phyloP scores from a whole-genome alignment of 64 coral and sea anemone species.

The Pocillopora damicornis region DNA sequence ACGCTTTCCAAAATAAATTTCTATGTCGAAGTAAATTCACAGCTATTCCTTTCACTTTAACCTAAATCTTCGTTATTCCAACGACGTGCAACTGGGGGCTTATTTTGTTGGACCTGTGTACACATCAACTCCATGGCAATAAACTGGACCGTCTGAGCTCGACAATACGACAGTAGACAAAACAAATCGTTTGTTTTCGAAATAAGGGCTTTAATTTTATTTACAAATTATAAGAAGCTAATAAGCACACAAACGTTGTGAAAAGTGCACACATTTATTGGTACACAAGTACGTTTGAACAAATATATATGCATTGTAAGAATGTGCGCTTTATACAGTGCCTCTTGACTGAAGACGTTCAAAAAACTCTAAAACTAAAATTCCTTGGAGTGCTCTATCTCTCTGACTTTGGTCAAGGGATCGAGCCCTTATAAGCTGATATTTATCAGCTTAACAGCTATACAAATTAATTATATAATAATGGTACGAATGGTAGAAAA shows the following conservation, averaged over 20 bases:
- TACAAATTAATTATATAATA: constrained; percentile 99
- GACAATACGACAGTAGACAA: neutral
- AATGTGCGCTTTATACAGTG: constrained; percentile 99
- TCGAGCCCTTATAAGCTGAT: constrained; percentile 63
- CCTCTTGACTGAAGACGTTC: constrained; percentile 89
- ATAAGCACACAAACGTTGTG: constrained; percentile 69
- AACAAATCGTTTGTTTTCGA: constrained; percentile 3
- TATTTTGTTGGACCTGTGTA: too few species aligned
- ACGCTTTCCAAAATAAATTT: too few species aligned
- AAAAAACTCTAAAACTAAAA: constrained; percentile 99
- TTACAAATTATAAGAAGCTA: constrained; percentile 46
- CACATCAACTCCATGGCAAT: too few species aligned
- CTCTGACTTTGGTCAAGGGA: constrained; percentile 36
- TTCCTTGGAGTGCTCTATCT: constrained; percentile 59
- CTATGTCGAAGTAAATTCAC: too few species aligned
- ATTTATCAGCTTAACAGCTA: constrained; percentile 71
- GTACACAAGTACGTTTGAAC: constrained; percentile 81
- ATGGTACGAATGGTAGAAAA: constrained; percentile 98
- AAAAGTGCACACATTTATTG: constrained; percentile 98
- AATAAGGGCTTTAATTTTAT: constrained; percentile 53
- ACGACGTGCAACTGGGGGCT: too few species aligned
- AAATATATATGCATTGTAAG: constrained; percentile 93
- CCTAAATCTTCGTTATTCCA: too few species aligned
- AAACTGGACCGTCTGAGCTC: neutral
- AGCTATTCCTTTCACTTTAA: too few species aligned